phyloP scores from a whole-genome alignment of 1,140 invertebrate genomes.

The Drosophila biarmipes region DNA sequence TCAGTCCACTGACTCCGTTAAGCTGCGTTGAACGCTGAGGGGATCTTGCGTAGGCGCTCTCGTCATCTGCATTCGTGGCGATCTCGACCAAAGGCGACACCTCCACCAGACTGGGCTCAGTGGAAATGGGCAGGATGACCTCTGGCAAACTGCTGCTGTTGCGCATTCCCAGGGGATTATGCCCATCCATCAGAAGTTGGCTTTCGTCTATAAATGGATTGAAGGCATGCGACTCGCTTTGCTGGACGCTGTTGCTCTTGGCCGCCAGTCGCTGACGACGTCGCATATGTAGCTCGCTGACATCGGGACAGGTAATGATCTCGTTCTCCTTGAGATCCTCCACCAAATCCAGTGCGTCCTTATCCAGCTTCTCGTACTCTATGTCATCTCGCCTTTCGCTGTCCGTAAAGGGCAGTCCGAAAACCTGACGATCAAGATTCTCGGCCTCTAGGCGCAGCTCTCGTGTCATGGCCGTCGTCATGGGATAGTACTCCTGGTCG shows the following conservation, averaged over 20 bases:
- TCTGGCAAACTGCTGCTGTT: conserved; percentile 74
- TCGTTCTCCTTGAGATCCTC: conserved; percentile 81
- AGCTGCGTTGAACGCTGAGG: conserved; percentile 33
- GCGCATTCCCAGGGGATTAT: conserved; percentile 43
- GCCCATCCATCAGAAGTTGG: conserved; percentile 38
- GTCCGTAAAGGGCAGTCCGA: conserved; percentile 85
- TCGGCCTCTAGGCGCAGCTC: conserved; percentile 92
- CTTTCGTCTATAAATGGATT: conserved; percentile 75
- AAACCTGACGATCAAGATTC: conserved; percentile 92
- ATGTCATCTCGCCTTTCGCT: conserved; percentile 51
- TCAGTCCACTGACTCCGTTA: conserved; percentile 19
- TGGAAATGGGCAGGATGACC: conserved; percentile 85
- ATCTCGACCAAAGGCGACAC: conserved; percentile 81
- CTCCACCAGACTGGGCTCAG: conserved; percentile 87
- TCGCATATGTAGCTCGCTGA: conserved; percentile 69
- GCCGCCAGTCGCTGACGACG: conserved; percentile 63
- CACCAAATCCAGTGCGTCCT: conserved; percentile 77
- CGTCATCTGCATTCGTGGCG: conserved; percentile 85
- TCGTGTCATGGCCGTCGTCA: conserved; percentile 93
- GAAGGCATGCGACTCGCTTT: conserved; percentile 31
- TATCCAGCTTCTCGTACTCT: conserved; percentile 81
- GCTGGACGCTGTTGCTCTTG: conserved; percentile 69
- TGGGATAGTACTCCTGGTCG: conserved; percentile 92
- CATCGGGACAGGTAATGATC: conserved; percentile 74
- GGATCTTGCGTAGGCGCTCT: conserved; percentile 69